Conservation (phyloP, 2,797 vertebrate genomes). For the Lepilemur ruficaudatus region DNA sequence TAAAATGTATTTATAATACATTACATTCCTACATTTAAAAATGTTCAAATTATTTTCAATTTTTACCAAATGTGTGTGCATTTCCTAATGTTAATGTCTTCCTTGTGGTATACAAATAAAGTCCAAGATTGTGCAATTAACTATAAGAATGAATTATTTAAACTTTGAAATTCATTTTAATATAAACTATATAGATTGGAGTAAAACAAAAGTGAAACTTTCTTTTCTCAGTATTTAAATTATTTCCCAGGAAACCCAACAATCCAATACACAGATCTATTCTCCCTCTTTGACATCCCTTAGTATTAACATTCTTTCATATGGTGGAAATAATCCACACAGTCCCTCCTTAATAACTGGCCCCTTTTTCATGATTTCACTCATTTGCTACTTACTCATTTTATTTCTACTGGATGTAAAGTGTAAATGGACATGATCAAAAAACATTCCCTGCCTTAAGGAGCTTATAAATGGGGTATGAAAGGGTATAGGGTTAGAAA, state of each 20-base stretch:
- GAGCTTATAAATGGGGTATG: neutral
- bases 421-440: neutral
- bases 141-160: neutral
- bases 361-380: neutral
- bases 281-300: neutral
- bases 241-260: neutral
- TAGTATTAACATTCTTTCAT: neutral
- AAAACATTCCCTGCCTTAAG: neutral
- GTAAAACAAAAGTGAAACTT: slow-evolving; percentile 41
- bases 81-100: slow-evolving; percentile 22
- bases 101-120: neutral
- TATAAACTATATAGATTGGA: neutral
- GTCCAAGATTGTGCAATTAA: neutral
- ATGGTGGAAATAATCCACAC: neutral
- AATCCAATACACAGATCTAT: neutral
- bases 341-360: neutral
- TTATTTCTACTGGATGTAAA: neutral
- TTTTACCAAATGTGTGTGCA: neutral
- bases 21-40: neutral
- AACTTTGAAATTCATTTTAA: slow-evolving; percentile 34
- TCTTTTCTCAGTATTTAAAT: slow-evolving; percentile 29
- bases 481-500: neutral
- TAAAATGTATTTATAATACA: neutral
- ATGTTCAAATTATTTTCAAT: slow-evolving; percentile 10
- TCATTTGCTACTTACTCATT: neutral